These are phyloP conservation scores for Takifugu flavidus DNA, from an alignment of 2,113 vertebrate species.

Conservation along the genomic window DNA sequence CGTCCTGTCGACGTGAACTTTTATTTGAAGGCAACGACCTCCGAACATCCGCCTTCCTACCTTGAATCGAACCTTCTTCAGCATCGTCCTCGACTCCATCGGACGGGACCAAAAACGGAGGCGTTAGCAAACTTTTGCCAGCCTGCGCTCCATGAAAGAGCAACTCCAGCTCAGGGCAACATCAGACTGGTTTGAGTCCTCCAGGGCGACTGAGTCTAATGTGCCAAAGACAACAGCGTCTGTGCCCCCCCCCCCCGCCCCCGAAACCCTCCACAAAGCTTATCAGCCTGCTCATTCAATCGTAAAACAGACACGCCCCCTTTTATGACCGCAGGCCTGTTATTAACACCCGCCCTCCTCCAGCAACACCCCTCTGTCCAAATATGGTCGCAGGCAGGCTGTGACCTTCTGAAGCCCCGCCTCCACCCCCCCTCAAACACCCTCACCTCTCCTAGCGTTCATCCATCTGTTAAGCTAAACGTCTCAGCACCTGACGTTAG, in stretches of 20 bases:
- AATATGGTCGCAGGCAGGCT: slow-evolving; percentile 41
- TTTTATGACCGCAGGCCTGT: slow-evolving; percentile 67
- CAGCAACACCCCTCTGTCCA: slow-evolving; percentile 42
- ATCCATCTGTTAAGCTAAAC: slow-evolving; percentile 44
- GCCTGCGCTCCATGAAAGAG: slow-evolving; percentile 15
- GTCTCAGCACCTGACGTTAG: slow-evolving; percentile 21
- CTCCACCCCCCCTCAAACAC: background rate
- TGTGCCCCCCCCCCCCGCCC: slow-evolving; percentile 44
- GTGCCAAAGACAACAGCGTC: slow-evolving; percentile 54
- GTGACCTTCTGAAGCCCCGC: slow-evolving; percentile 33
- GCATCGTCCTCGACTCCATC: slow-evolving; percentile 41
- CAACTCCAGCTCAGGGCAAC: slow-evolving; percentile 19
- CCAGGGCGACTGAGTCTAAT: slow-evolving; percentile 33
- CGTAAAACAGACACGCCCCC: slow-evolving; percentile 63
- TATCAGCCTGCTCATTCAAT: slow-evolving; percentile 66
- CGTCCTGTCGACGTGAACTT: no score
- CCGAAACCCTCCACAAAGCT: slow-evolving; percentile 52
- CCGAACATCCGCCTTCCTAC: slow-evolving; percentile 31
- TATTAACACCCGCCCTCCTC: slow-evolving; percentile 54
- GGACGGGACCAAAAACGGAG: background rate
- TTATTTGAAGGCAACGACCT: no score
- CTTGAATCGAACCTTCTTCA: slow-evolving; percentile 69
- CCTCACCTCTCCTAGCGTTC: slow-evolving; percentile 12
- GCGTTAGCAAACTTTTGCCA: slow-evolving; percentile 1
- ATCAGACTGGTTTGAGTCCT: slow-evolving; percentile 22